Percentiles rank a stretch among this genome's conserved stretches.
These are phyloP conservation scores for Andricus curvator DNA, from an alignment of 2,888 invertebrate genomes.

Conservation along the genomic window DNA sequence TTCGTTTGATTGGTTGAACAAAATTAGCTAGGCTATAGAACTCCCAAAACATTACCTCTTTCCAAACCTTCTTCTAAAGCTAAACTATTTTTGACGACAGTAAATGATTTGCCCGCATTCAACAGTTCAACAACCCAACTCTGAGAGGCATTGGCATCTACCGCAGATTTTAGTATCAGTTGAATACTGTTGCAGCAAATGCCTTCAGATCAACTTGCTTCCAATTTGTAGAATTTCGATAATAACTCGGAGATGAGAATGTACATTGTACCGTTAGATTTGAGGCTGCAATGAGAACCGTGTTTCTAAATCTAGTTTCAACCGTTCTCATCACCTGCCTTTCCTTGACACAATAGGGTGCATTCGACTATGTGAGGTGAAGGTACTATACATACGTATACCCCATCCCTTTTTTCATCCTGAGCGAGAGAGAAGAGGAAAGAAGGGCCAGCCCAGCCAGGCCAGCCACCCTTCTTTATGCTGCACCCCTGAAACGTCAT, in stretches of 20 bases:
- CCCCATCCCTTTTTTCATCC: slow-evolving; percentile 57
- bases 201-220: too few species aligned
- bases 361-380: slow-evolving; percentile 72
- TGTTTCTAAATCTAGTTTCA: slow-evolving; percentile 65
- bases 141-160: too few species aligned
- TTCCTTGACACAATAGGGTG: slow-evolving; percentile 70
- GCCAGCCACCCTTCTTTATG: slow-evolving; percentile 66
- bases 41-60: too few species aligned
- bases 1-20: too few species aligned
- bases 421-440: slow-evolving; percentile 43
- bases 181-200: too few species aligned
- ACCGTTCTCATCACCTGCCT: slow-evolving; percentile 78
- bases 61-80: too few species aligned
- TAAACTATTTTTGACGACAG: too few species aligned
- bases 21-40: too few species aligned
- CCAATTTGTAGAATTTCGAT: neutral
- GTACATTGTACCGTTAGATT: slow-evolving; percentile 31
- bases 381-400: slow-evolving; percentile 64
- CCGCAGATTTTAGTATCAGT: too few species aligned
- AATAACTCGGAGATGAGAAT: slow-evolving; percentile 13
- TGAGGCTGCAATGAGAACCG: slow-evolving; percentile 65
- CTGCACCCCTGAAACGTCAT: slow-evolving; percentile 62
- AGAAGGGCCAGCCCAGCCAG: slow-evolving; percentile 40
- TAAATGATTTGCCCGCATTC: too few species aligned
- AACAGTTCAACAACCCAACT: too few species aligned